Base-by-base conservation (phyloP, 2,888 invertebrate species). In the Agrochola circellaris region DNA sequence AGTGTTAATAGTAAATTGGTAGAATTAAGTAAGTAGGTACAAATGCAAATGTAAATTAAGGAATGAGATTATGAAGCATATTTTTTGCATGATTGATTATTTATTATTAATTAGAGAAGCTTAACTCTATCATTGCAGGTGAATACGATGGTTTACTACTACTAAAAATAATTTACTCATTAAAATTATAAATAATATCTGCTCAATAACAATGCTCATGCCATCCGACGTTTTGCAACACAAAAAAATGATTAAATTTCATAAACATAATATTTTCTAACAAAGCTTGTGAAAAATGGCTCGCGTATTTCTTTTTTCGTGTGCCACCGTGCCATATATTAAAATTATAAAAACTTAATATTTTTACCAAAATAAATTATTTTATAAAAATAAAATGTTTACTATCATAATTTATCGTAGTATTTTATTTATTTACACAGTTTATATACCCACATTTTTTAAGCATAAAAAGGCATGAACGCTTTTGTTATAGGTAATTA, bases 1-100 rank as follows among this genome's bases (percentile, higher is more conserved):
- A 91, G 34, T 51, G 26, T 66, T 75, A 73, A 42, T 2, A 42
- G 54, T 17, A 0, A 58, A 54, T 26, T 77, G 48, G 30, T 23
- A 13, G 61, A 48, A 23, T 17, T 64, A 15, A 15, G 13, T 23
- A 74, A 15, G 38, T 48, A 48, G 48, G 17, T 15, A 45, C 45
- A 30, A 11, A 42, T 51, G 34, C 4, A 20, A 56, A 45, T 9
- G 23, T 54, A 9, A 54, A 51, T 20, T 38, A 7, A 42, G n/a
- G 17, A 30, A 30, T 34, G 8, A 34, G 23, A 23, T 54, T 23
- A 54, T 54, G 34, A 54, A 23, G 7, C n/a, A n/a, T 7, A 68
- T n/a, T n/a, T n/a, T 54, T 54, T 34, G 54, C 34, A 34, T n/a
- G 17, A 20, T 54, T 54, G 58, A 58, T 42, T 38, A 26, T 26